Evolutionary conservation across 2,888 invertebrate species (phyloP).

Genomic region (Tanytarsus gracilentus): DNA sequence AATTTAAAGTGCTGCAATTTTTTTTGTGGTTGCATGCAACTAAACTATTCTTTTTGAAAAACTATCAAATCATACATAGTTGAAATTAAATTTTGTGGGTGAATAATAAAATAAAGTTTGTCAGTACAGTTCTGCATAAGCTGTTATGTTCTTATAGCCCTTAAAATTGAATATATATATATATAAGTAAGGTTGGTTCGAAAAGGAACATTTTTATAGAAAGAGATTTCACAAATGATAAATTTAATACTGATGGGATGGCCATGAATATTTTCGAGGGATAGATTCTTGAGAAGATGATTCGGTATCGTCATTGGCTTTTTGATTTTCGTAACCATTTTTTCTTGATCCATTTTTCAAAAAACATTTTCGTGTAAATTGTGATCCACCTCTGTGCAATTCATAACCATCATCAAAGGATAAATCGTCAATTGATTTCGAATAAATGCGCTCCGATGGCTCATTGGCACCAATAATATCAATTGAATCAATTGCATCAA

Average conservation of each 20-base stretch:
- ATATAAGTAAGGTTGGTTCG: background rate
- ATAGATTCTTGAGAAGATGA: constrained; percentile 19
- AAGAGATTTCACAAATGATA: background rate
- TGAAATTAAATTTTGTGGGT: too few relatives aligned
- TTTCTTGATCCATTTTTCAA: constrained; percentile 34
- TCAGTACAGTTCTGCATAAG: too few relatives aligned
- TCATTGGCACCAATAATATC: constrained; percentile 7
- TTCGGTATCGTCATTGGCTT: background rate
- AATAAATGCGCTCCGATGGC: constrained; percentile 8
- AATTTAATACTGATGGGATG: constrained; percentile 11
- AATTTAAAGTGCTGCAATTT: too few relatives aligned
- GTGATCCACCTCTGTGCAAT: constrained; percentile 35
- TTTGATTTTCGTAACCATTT: background rate
- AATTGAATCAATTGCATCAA: constrained; percentile 18
- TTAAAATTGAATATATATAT: too few relatives aligned
- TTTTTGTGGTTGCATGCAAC: too few relatives aligned
- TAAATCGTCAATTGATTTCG: constrained; percentile 23
- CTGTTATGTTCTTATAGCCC: too few relatives aligned
- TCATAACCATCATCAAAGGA: constrained; percentile 4
- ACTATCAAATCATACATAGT: too few relatives aligned
- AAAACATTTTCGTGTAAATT: constrained; percentile 42
- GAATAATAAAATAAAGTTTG: too few relatives aligned
- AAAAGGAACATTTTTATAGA: background rate
- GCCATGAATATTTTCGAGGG: background rate
- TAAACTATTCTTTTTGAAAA: too few relatives aligned